Base-by-base conservation (phyloP, 2,797 vertebrate species). In the Pipistrellus pipistrellus region DNA sequence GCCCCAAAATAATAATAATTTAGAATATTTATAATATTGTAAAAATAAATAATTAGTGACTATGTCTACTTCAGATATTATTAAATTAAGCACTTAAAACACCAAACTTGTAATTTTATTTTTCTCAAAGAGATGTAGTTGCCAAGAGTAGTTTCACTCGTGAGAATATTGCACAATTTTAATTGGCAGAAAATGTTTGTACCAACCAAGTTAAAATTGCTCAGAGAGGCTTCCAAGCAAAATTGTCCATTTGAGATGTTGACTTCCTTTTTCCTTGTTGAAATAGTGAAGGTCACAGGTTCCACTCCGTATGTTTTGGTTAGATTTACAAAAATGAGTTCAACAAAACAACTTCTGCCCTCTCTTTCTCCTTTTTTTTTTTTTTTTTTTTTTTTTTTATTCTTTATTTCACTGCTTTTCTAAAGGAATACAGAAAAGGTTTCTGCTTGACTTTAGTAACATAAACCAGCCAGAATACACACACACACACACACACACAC, bases 231-330 rank as follows among this genome's bases (percentile, higher is more conserved):
- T 96, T 95, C 93, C 91, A 96, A 88, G 72, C 18, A 96, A 95
- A 95, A 95, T n/a, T 88, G 62, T 95, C 53, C 75, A 9, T 90
- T 20, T 93, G 92, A 92, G 93, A 95, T 94, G 88, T 88, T 96
- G 93, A 96, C 93, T 97, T 96, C 94, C 91, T 90, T 94, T 96
- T 95, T 91, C 62, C 57, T 51, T 95, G 57, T 95, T 95, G 93
- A 96, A 88, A 94, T 68, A 93, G 78, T 78, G 69, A 96, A 96
- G 90, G 85, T 88, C 95, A 96, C 23, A 91, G 44, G 6, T 95
- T 94, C 69, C 69, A 91, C 35, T 90, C 92, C 91, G 71, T 80
- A 59, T 69, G 30, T 41, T 57, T 85, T 83, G 53, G 68, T 75
- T 96, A 32, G 21, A 90, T 95, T 93, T 62, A 89, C 27, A 95